Percentiles rank a stretch among this genome's conserved stretches.
phyloP scores from a whole-genome alignment of 2,797 vertebrate species.

The Malurus leucopterus region DNA sequence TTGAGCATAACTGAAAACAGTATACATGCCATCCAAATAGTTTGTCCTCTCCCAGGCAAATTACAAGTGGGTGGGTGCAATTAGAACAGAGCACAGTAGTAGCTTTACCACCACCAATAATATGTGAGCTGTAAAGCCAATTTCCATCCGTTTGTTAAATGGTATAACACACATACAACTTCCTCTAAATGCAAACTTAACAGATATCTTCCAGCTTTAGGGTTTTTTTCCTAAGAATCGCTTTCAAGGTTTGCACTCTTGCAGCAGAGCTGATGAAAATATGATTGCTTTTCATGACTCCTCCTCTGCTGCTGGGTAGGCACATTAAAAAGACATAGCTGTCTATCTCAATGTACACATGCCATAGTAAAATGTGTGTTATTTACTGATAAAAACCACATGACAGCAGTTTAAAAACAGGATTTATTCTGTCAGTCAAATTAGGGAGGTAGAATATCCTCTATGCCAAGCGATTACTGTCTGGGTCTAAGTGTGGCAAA shows the following conservation, averaged over 20 bases:
- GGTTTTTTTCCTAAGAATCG: neutral
- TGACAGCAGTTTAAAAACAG: slow-evolving; percentile 59
- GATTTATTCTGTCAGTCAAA: slow-evolving; percentile 71
- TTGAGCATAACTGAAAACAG: neutral
- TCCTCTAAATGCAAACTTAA: neutral
- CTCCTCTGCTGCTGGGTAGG: neutral
- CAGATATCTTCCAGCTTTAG: neutral
- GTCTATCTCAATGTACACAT: slow-evolving; percentile 49
- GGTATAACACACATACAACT: neutral
- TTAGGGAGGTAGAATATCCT: slow-evolving; percentile 59
- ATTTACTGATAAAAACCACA: slow-evolving; percentile 72
- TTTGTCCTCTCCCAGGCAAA: neutral
- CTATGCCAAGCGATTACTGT: slow-evolving; percentile 61
- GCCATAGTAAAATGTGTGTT: slow-evolving; percentile 65
- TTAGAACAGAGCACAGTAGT: neutral
- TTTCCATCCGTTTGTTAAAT: neutral
- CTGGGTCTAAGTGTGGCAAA: slow-evolving; percentile 43
- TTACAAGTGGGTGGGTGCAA: neutral
- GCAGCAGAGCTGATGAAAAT: slow-evolving; percentile 17
- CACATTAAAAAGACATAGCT: slow-evolving; percentile 51
- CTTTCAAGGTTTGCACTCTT: neutral
- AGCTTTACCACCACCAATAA: neutral
- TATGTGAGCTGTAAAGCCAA: neutral
- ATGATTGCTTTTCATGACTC: slow-evolving; percentile 6
- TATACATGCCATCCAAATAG: neutral